Evolutionary conservation across 2,113 vertebrate species (phyloP).

Genomic region (Oryzias javanicus): DNA sequence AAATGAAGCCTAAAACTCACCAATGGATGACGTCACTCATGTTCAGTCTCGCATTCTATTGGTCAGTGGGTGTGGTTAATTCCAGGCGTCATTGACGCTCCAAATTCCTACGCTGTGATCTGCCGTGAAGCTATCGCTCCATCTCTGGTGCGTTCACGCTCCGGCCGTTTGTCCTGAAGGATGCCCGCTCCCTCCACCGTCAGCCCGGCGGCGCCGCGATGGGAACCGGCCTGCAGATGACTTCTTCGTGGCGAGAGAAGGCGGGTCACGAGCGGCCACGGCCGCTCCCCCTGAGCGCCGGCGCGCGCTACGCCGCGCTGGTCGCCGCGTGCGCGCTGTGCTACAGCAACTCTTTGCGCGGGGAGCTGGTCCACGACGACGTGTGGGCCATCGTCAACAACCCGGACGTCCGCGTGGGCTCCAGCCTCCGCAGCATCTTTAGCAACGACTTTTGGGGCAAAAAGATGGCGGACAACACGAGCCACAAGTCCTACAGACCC

Average conservation of each 20-base stretch:
- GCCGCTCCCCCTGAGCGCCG: slow-evolving; percentile 28
- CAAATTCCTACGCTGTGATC: too few relatives aligned
- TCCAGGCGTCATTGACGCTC: too few relatives aligned
- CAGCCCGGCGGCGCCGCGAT: slow-evolving; percentile 37
- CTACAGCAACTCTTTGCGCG: slow-evolving; percentile 85
- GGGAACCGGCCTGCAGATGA: slow-evolving; percentile 71
- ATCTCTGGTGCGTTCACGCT: background rate
- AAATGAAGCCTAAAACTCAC: too few relatives aligned
- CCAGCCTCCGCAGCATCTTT: slow-evolving; percentile 83
- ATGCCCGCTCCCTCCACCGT: slow-evolving; percentile 4
- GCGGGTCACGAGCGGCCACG: slow-evolving; percentile 24
- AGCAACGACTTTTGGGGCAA: slow-evolving; percentile 97
- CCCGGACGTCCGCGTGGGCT: slow-evolving; percentile 84
- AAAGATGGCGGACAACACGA: slow-evolving; percentile 90
- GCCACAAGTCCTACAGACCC: slow-evolving; percentile 98
- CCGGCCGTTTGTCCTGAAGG: background rate
- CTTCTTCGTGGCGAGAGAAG: slow-evolving; percentile 51
- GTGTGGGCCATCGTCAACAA: slow-evolving; percentile 97
- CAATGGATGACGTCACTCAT: too few relatives aligned
- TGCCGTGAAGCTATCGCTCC: too few relatives aligned
- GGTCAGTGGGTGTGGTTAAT: too few relatives aligned
- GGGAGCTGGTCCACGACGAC: slow-evolving; percentile 97
- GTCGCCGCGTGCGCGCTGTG: slow-evolving; percentile 81
- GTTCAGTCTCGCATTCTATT: too few relatives aligned
- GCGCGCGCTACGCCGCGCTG: slow-evolving; percentile 65